Evolutionary conservation across 2,888 invertebrate species (phyloP).

Genomic region (Steinernema carpocapsae): DNA sequence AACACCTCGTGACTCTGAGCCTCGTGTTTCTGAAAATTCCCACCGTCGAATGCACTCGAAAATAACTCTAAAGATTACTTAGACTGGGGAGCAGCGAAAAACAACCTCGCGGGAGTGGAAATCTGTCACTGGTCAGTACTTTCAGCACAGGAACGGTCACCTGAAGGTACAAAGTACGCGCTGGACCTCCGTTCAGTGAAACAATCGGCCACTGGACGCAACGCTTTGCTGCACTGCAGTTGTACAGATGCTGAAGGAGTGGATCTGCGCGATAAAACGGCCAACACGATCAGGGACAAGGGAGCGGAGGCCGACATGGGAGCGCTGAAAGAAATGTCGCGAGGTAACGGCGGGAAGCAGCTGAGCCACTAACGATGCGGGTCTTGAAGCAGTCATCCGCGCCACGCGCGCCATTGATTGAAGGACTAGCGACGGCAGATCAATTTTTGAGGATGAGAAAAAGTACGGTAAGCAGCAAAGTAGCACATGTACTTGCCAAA

Average conservation of each 20-base stretch:
- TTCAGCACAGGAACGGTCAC: no score
- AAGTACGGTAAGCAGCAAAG: background rate
- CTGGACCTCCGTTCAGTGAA: background rate
- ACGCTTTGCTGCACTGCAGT: background rate
- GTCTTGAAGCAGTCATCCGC: no score
- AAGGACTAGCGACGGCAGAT: background rate
- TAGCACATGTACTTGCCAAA: no score
- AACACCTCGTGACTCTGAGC: no score
- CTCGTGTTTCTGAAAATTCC: no score
- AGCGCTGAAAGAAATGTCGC: no score
- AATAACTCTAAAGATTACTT: no score
- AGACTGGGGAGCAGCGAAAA: no score
- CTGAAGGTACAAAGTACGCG: conserved; percentile 20
- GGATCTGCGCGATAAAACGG: background rate
- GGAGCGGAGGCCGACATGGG: background rate
- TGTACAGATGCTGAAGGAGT: background rate
- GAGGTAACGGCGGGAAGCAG: background rate
- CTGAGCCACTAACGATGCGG: background rate
- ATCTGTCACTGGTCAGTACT: no score
- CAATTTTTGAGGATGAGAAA: background rate
- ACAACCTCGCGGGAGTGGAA: no score
- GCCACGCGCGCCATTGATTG: conserved; percentile 29
- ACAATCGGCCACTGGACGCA: conserved; percentile 10
- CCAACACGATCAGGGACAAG: no score
- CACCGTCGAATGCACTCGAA: no score